These are phyloP conservation scores for Cylas formicarius DNA, from an alignment of 1,140 invertebrate genomes.

Conservation along the genomic window DNA sequence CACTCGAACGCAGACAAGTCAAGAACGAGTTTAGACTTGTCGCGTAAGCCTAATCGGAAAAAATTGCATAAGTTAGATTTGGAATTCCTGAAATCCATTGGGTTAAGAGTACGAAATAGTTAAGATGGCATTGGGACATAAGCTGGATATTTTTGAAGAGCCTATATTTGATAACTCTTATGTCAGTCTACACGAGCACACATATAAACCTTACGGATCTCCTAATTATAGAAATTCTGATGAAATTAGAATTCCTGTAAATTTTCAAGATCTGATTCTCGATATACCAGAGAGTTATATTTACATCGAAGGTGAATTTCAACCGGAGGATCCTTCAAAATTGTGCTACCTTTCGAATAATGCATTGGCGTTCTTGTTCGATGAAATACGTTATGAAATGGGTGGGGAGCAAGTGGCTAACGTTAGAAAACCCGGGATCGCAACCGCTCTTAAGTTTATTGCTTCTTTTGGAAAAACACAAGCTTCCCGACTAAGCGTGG, in stretches of 20 bases:
- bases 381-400: conserved; percentile 12
- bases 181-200: conserved; percentile 14
- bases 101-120: too few relatives aligned
- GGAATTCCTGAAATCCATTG: too few relatives aligned
- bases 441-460: too few relatives aligned
- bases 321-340: not conserved
- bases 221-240: conserved; percentile 21
- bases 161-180: conserved; percentile 4
- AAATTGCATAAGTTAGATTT: too few relatives aligned
- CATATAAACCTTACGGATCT: conserved; percentile 19
- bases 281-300: conserved; percentile 25
- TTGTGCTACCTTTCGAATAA: conserved; percentile 6
- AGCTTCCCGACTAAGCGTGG: too few relatives aligned
- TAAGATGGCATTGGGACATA: not conserved
- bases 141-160: conserved; percentile 3
- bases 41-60: too few relatives aligned
- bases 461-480: too few relatives aligned
- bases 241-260: conserved; percentile 27
- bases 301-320: conserved; percentile 26
- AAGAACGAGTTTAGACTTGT: too few relatives aligned
- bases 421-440: too few relatives aligned
- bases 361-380: conserved; percentile 11
- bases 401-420: conserved; percentile 6
- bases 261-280: conserved; percentile 19
- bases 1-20: too few relatives aligned